These are phyloP conservation scores for Oscheius sp. DNA, from an alignment of 2,888 invertebrate species.

Conservation along the genomic window DNA sequence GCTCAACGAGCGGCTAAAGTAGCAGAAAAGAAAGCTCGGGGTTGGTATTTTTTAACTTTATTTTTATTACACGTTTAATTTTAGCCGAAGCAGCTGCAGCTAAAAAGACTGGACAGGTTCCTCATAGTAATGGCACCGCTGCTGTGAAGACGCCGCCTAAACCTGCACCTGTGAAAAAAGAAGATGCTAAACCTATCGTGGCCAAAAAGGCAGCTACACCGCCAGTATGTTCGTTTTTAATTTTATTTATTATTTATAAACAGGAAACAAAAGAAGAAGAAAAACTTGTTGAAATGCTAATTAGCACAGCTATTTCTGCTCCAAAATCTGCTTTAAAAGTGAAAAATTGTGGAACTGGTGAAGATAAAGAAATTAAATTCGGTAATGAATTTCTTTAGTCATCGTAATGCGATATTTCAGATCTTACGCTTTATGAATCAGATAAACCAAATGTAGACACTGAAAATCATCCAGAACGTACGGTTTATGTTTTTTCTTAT, in stretches of 20 bases:
- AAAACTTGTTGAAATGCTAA: not conserved
- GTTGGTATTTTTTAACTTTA: not conserved
- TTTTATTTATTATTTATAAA: not conserved
- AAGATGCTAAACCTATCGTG: not conserved
- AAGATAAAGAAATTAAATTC: constrained; percentile 14
- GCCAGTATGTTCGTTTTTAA: not conserved
- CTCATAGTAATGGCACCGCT: not conserved
- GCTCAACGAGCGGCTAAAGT: constrained; percentile 52
- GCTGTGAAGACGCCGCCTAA: not conserved
- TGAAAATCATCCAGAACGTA: no score
- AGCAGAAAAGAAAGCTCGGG: constrained; percentile 57
- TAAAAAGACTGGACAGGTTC: not conserved
- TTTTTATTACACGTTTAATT: not conserved
- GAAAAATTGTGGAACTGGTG: not conserved
- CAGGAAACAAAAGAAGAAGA: not conserved
- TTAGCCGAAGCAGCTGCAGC: constrained; percentile 22
- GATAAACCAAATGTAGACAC: not conserved
- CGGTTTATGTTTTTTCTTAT: not conserved
- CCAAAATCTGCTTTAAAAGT: constrained; percentile 14
- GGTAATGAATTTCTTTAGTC: not conserved
- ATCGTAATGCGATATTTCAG: not conserved
- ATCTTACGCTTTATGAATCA: not conserved
- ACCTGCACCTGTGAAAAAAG: not conserved
- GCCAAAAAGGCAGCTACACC: not conserved
- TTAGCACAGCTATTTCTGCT: not conserved